Conservation (phyloP, 2,113 vertebrate genomes). For the Sclerurus mexicanus region DNA sequence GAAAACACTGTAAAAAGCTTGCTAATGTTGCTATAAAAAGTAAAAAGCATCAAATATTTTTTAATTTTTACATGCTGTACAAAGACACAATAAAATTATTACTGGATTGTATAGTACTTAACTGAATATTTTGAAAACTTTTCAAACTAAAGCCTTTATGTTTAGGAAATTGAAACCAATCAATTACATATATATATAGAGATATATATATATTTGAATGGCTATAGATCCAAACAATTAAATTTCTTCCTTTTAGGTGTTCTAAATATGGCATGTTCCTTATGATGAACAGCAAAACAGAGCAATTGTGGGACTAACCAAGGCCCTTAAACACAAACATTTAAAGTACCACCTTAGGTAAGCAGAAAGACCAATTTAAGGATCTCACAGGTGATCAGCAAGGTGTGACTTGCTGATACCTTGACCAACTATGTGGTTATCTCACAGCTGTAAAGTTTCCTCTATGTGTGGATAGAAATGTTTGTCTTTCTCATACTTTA, state of each 20-base stretch:
- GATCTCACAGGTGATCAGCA: not conserved
- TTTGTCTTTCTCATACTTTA: not conserved
- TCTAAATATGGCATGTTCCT: not conserved
- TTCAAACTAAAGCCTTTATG: not conserved
- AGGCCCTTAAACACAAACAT: not conserved
- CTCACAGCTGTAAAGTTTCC: not conserved
- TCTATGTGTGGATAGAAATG: not conserved
- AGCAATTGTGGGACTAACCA: not conserved
- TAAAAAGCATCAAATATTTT: not conserved
- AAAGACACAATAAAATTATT: not conserved
- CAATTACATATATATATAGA: not conserved
- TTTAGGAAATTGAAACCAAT: not conserved
- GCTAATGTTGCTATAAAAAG: not conserved
- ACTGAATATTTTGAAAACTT: not conserved
- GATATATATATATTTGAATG: not conserved
- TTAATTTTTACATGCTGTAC: not conserved
- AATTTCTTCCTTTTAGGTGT: not conserved
- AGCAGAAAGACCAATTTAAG: not conserved
- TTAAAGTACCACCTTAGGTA: not conserved
- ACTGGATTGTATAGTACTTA: not conserved
- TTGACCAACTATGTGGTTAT: not conserved
- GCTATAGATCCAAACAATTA: not conserved
- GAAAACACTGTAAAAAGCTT: not conserved
- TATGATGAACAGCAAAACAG: not conserved
- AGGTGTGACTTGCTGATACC: not conserved